Percentiles rank a stretch among this genome's conserved stretches.
Conservation (phyloP, 2,888 invertebrate species). For the Morpho deidamia region DNA sequence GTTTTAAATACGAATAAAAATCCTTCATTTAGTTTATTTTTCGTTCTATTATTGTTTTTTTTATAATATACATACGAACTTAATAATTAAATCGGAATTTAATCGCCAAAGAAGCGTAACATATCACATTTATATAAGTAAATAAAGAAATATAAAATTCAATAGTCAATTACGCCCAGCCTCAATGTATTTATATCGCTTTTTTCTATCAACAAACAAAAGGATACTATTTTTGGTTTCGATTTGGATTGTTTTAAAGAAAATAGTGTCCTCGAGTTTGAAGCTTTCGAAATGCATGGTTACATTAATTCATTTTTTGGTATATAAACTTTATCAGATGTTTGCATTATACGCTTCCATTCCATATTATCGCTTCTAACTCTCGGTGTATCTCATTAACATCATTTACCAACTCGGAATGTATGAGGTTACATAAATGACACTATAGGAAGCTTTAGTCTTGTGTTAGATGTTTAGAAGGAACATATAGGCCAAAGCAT, state of each 20-base stretch:
- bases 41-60: too few relatives aligned
- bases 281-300: slow-evolving; percentile 29
- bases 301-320: slow-evolving; percentile 18
- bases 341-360: slow-evolving; percentile 14
- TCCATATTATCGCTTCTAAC: slow-evolving; percentile 20
- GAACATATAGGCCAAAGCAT: slow-evolving; percentile 51
- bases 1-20: too few relatives aligned
- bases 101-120: too few relatives aligned
- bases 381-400: slow-evolving; percentile 17
- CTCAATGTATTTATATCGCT: slow-evolving; percentile 18
- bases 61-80: too few relatives aligned
- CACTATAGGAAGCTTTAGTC: slow-evolving; percentile 42
- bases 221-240: slow-evolving; percentile 15
- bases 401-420: slow-evolving; percentile 9
- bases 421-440: slow-evolving; percentile 3
- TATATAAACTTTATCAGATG: slow-evolving; percentile 7
- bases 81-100: too few relatives aligned
- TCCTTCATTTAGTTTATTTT: too few relatives aligned
- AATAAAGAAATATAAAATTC: too few relatives aligned
- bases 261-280: slow-evolving; percentile 20
- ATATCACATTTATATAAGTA: too few relatives aligned
- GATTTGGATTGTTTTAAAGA: not conserved
- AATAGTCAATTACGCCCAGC: slow-evolving; percentile 11
- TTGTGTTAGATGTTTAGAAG: slow-evolving; percentile 45
- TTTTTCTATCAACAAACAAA: slow-evolving; percentile 16